Evolutionary conservation across 2,113 vertebrate species (phyloP).

Genomic region (Prunella himalayana): DNA sequence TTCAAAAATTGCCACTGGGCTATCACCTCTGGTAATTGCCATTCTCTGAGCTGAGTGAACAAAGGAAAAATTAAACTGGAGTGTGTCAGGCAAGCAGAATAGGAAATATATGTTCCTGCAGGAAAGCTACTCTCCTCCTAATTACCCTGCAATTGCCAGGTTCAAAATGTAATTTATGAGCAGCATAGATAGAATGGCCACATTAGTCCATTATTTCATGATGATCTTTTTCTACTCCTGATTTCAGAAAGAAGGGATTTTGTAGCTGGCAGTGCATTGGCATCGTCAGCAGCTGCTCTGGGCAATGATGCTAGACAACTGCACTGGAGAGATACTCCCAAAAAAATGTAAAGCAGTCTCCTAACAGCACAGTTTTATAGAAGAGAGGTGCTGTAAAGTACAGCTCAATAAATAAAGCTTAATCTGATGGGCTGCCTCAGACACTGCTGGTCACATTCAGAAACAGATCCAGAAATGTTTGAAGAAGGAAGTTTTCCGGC

Average conservation of each 20-base stretch:
- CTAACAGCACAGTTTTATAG: not conserved
- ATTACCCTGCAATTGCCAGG: constrained; percentile 50
- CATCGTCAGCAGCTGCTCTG: not conserved
- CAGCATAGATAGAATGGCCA: constrained; percentile 26
- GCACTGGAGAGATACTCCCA: not conserved
- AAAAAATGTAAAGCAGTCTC: not conserved
- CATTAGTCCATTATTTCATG: constrained; percentile 38
- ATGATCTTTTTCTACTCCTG: not conserved
- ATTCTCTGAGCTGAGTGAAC: constrained; percentile 41
- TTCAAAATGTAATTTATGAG: constrained; percentile 62
- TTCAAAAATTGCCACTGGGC: constrained; percentile 42
- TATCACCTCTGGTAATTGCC: constrained; percentile 36
- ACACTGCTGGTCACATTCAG: not conserved
- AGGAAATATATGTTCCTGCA: constrained; percentile 52
- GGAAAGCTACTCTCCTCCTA: constrained; percentile 50
- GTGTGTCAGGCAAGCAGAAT: constrained; percentile 43
- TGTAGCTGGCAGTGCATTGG: not conserved
- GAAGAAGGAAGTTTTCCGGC: not conserved
- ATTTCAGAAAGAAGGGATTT: not conserved
- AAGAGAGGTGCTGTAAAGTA: not conserved
- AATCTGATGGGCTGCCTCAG: not conserved
- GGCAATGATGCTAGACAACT: not conserved
- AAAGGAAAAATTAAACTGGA: constrained; percentile 58
- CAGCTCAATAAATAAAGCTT: not conserved
- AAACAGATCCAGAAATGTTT: not conserved